Base-by-base conservation (phyloP, 2,797 vertebrate species). In the Chelidonichthys spinosus region DNA sequence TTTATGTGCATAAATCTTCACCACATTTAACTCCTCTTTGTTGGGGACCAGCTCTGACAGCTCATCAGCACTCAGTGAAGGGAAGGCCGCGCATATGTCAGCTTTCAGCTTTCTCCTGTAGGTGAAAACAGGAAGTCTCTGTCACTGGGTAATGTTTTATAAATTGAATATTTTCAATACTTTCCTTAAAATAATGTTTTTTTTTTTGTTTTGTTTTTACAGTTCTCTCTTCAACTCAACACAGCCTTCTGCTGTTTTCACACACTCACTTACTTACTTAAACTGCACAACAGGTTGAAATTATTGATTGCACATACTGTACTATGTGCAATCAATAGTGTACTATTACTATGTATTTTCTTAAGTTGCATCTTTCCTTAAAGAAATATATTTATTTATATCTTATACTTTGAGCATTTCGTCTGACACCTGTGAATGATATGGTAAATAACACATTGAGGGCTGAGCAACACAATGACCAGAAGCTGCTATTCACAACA, bases 11-110 rank as follows among this genome's bases (percentile, higher is more conserved):
- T 96, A 96, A 55, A 97, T 87, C 92, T 97, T 99, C 67, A 99
- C 90, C 42, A 97, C 83, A 76, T 94, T 98, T 72, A 99, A 83
- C 62, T 99, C 97, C 42, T 98, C 97, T 92, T 99, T 99, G 90
- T 94, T 96, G 25, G 97, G 97, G 61, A 99, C 58, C 43, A 99
- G 89, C 72, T 97, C 95, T 3, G 95, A 91, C 66, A 97, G 52
- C 54, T 97, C 93, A 36, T 96, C 94, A 0, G 92, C 61, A 35
- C 94, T 95, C 35, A 99, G 92, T 3, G 75, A 82, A 14, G 97
- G 94, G 76, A 98, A 98, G 37, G 95, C 91, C 52, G 93, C 63
- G 2, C 94, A 90, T 62, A 97, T 82, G 68, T 99, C 97, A 2
- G 92, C 87, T 79, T 95, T 96, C 18, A 99, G 95, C 84, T 98